phyloP scores from a whole-genome alignment of 2,888 invertebrate genomes.

The Pammene fasciana region DNA sequence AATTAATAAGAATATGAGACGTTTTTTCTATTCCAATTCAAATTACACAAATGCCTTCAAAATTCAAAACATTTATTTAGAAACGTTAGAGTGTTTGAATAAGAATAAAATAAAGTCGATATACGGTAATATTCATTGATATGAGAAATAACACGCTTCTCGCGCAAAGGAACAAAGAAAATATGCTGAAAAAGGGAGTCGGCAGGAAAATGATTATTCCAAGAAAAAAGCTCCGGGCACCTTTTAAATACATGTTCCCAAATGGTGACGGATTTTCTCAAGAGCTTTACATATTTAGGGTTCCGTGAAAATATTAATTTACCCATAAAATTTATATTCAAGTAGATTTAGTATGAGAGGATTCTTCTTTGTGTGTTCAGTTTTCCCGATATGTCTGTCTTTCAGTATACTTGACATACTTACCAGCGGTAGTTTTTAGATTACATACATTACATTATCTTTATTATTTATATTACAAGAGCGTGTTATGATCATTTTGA shows the following conservation, averaged over 20 bases:
- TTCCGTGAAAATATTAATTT: background rate
- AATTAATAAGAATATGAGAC: too few relatives aligned
- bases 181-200: slow-evolving; percentile 32
- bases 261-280: slow-evolving; percentile 23
- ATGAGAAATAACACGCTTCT: slow-evolving; percentile 36
- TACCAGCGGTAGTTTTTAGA: too few relatives aligned
- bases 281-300: slow-evolving; percentile 9
- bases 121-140: slow-evolving; percentile 23
- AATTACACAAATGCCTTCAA: background rate
- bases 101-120: too few relatives aligned
- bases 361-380: too few relatives aligned
- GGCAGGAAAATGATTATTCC: slow-evolving; percentile 30
- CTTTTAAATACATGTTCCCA: slow-evolving; percentile 27
- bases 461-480: too few relatives aligned
- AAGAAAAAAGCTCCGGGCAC: slow-evolving; percentile 21
- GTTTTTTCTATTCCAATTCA: background rate
- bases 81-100: slow-evolving; percentile 10
- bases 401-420: too few relatives aligned
- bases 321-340: background rate
- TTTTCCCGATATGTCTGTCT: too few relatives aligned
- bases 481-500: too few relatives aligned
- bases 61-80: too few relatives aligned
- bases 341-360: too few relatives aligned
- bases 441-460: too few relatives aligned
- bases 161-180: slow-evolving; percentile 38